Base-by-base conservation (phyloP, 2,113 vertebrate genomes). In the Indicator indicator region DNA sequence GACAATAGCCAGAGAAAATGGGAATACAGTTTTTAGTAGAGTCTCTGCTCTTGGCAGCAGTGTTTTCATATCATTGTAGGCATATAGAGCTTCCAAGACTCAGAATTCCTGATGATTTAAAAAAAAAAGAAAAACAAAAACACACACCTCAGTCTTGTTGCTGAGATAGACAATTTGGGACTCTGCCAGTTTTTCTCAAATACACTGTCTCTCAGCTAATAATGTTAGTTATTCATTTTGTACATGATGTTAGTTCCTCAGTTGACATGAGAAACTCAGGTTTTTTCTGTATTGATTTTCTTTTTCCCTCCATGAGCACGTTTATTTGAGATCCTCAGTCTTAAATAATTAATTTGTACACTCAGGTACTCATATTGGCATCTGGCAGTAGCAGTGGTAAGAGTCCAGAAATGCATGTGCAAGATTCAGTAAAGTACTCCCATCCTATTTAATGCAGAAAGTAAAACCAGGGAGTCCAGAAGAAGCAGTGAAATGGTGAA, bases 291-390 rank as follows among this genome's bases (percentile, higher is more conserved):
- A 95, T 93, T 30, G 81, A 94, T 94, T 96, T 73, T 58, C 16
- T 24, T 13, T 64, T 92, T 90, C 33, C 16, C 46, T 80, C 20
- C 56, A 90, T 83, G 89, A 95, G 70, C 77, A 89, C 12, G 14
- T 63, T 96, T 93, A 69, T 94, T 88, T 92, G 70, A 89, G 50
- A 90, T 90, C 46, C 73, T 93, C 18, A 2, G 30, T 86, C 55
- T 70, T 97, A 92, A 92, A 94, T 96, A 96, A 97, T 96, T 96
- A 92, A 95, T 94, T 92, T 54, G 65, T 91, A 86, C 56, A 79
- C 74, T 93, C 64, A 94, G 95, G 91, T 95, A 79, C 77, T 95
- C 74, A 16, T 79, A 80, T 88, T 46, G 75, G 89, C 71, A 91
- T 85, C 84, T 89, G 46, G 54, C 93, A 67, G 73, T 36, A 95